Evolutionary conservation across 2,888 invertebrate species (phyloP), one percentile per base, ranked within the genome.

Genomic region (Dysmachus trigonus): DNA sequence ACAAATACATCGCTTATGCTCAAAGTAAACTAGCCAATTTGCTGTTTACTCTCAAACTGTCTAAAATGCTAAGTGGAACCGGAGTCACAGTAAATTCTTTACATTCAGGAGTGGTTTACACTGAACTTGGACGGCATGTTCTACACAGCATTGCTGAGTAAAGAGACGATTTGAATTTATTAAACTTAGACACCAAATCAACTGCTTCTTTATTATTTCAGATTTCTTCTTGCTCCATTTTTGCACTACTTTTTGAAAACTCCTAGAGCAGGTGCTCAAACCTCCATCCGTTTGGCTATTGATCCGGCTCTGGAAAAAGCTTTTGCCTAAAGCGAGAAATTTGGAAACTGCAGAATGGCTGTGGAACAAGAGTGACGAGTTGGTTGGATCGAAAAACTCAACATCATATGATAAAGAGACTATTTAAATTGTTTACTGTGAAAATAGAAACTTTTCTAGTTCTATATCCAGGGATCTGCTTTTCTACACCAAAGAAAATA

Each of bases 21-120:
- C 95, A 95, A 90, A 96, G 96, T 90, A 96, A 96, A 93, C 91
- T 95, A 30, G 96, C 96, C 0, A 96, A 96, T 90, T 90, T 96
- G 51, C 90, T 96, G 35, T 96, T 96, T 89, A 93, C 95, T 0
- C 93, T 92, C 88, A 94, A 95, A 90, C 92, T 96, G 35, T 93
- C 94, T 0, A 93, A 92, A 86, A 93, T 93, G 90, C 90, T 95
- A 53, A 92, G 93, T 94, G 95, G 87, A 2, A 88, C 88, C 13
- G 94, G 93, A 6, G 93, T 96, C 2, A 94, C 93, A 81, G 94
- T 94, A 0, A 95, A 96, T 91, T 92, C 94, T 86, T 90, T 95
- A 1, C 95, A 96, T 89, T 95, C 95, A 0, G 95, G 95, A 1
- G 93, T 95, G 0, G 94, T 95, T 82, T 92, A 93, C 88, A 96